A percentile compares a stretch with the other conserved stretches of the same genome.
Evolutionary conservation across 1,140 invertebrate genomes (phyloP).

Genomic region (Onthophagus taurus): DNA sequence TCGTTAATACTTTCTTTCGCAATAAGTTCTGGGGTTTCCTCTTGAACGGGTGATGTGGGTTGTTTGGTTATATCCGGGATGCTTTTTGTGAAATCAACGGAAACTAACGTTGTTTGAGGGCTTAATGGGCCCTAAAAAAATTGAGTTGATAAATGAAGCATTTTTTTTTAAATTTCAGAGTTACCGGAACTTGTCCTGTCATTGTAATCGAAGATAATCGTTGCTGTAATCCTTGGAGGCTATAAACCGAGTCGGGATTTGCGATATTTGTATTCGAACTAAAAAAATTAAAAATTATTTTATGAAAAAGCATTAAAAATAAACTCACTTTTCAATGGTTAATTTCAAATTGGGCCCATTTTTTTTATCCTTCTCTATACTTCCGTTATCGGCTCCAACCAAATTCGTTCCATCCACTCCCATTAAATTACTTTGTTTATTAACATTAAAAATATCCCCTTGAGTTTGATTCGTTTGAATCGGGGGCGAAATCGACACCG

Average conservation of each 20-base stretch:
- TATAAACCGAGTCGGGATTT: conserved; percentile 44
- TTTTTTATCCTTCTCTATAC: conserved; percentile 9
- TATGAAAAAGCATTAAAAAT: background rate
- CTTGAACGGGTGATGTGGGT: conserved; percentile 3
- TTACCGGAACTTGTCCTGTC: conserved; percentile 10
- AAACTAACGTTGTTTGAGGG: conserved; percentile 11
- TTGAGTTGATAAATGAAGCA: background rate
- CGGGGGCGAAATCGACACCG: no score
- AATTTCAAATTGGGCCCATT: conserved; percentile 20
- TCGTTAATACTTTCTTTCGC: background rate
- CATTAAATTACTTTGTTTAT: no score
- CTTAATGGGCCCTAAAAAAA: conserved; percentile 12
- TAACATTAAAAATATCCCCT: background rate
- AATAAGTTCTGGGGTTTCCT: background rate
- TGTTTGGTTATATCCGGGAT: background rate
- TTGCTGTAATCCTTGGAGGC: conserved; percentile 46
- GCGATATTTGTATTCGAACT: conserved; percentile 1
- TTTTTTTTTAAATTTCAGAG: no score
- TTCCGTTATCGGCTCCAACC: background rate
- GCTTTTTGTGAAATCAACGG: conserved; percentile 8
- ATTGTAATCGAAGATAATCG: conserved; percentile 45
- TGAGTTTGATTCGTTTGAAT: background rate
- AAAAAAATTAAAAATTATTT: conserved; percentile 6
- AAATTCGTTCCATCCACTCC: no score
- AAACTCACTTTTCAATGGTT: conserved; percentile 15